phyloP scores from a whole-genome alignment of 2,888 invertebrate genomes.

The Antitype chi region DNA sequence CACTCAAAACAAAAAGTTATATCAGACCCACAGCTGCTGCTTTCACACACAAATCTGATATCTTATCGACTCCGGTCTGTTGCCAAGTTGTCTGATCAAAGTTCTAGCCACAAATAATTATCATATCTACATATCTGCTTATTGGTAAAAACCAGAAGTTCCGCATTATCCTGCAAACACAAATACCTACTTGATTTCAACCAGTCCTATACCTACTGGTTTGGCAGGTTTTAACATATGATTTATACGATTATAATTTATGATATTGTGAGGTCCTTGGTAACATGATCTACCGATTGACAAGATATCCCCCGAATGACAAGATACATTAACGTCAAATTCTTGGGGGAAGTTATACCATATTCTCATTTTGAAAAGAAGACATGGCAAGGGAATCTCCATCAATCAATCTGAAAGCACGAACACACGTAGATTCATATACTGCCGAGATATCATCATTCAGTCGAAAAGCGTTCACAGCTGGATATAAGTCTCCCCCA shows the following conservation, averaged over 20 bases:
- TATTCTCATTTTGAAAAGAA: neutral
- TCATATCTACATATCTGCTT: neutral
- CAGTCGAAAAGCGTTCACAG: neutral
- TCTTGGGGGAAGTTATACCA: neutral
- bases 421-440: too few species aligned
- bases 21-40: neutral
- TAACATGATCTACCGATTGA: neutral
- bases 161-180: slow-evolving; percentile 25
- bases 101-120: neutral
- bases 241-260: slow-evolving; percentile 1
- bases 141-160: neutral
- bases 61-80: neutral
- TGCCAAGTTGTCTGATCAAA: neutral
- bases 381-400: neutral
- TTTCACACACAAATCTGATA: neutral
- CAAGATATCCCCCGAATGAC: neutral
- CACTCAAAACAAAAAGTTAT: too few species aligned
- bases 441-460: neutral
- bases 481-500: neutral
- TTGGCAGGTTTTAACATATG: slow-evolving; percentile 22
- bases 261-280: neutral
- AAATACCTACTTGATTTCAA: slow-evolving; percentile 5
- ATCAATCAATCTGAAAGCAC: too few species aligned
- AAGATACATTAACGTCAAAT: neutral
- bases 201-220: slow-evolving; percentile 16